Base-by-base conservation (phyloP, 2,888 invertebrate genomes). In the Lacanobia wlatinum region DNA sequence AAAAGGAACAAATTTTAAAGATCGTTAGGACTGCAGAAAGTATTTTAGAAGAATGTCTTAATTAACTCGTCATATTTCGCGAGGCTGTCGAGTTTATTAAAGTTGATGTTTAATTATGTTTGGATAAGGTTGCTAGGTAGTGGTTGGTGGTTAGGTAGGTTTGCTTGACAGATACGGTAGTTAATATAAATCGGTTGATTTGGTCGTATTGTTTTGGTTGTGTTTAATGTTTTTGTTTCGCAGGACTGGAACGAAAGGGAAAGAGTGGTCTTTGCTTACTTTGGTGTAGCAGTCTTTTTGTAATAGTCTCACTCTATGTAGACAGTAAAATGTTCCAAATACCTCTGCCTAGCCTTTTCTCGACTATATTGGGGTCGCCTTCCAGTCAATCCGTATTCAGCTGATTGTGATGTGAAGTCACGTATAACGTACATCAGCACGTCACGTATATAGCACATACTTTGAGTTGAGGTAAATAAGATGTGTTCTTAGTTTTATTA, bases 1-100 rank as follows among this genome's bases (percentile, higher is more conserved):
- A 84, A 84, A 86, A 65, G 68, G 78, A 86, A 83, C 88, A 88
- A 88, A 88, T 87, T 86, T 84, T 75, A 80, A 83, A 83, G 75
- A 85, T 76, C 65, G 67, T 78, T 78, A 50, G 52, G 74, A 73
- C 65, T 76, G 76, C 68, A 71, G 63, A 73, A 76, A 83, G 73
- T 83, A 78, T 84, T 83, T 76, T 18, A 21, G 70, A 76, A 80
- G 76, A 84, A 82, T 80, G 82, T 76, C 71, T 77, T 85, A 86
- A 86, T 85, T 83, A 86, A 85, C 77, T 80, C 60, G 68, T 76
- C 69, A 83, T 75, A 73, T 72, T 86, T 68, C 23, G 53, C 58
- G 63, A 61, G 67, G 62, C 46, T 76, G 73, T 67, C 23, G 34
- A 70, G 46, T 67, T 84, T 85, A 70, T 71, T 85, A 52, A 85